Conservation (phyloP, 30 jellyfish, hydroid and myxozoan species). For the Chrysaora quinquecirrha region DNA sequence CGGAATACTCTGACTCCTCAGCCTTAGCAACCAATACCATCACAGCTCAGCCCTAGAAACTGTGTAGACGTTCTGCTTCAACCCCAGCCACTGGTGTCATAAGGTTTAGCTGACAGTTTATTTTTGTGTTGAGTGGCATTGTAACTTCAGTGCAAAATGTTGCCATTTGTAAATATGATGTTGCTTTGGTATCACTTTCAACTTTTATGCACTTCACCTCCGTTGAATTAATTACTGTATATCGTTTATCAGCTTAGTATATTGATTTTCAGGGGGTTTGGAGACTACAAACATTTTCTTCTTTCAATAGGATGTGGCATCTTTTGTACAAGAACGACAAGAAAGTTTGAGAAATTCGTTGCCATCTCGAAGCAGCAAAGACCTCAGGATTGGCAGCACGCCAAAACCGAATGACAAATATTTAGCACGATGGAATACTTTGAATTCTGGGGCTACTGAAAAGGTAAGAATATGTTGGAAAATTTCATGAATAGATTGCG, state of each 20-base stretch:
- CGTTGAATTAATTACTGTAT: not conserved
- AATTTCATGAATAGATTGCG: not conserved
- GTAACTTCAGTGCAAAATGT: not conserved
- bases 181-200: not conserved
- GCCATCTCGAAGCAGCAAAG: not conserved
- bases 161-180: not conserved
- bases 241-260: no score
- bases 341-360: not conserved
- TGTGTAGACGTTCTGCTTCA: no score
- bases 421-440: not conserved
- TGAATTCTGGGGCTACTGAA: no score
- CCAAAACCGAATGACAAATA: not conserved
- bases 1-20: no score
- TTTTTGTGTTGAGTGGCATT: not conserved
- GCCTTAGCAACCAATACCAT: no score
- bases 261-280: no score
- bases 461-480: not conserved
- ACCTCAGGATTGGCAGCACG: not conserved
- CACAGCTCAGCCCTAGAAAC: no score
- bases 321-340: not conserved
- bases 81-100: no score
- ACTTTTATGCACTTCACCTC: not conserved
- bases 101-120: no score
- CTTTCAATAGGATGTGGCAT: not conserved
- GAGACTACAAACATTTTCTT: no score